Conservation (phyloP, 2,113 vertebrate genomes). For the Antigone vipio region DNA sequence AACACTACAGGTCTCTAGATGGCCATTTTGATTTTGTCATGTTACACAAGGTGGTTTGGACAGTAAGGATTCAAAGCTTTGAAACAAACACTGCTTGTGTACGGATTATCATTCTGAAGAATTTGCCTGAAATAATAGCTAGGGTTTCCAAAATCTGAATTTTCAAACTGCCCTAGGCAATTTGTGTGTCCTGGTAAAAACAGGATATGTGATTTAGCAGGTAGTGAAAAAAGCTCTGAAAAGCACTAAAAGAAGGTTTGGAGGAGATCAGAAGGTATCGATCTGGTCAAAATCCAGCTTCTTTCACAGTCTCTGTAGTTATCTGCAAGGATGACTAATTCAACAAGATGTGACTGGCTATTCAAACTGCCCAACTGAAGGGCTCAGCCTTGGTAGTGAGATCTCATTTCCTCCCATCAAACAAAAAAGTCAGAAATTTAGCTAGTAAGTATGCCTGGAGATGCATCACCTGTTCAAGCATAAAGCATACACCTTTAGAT, state of each 20-base stretch:
- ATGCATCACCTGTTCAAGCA: background rate
- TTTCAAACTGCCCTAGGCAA: background rate
- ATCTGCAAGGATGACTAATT: background rate
- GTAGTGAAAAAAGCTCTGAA: background rate
- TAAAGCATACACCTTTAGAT: background rate
- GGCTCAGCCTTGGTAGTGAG: background rate
- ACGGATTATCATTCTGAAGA: background rate
- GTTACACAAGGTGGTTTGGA: background rate
- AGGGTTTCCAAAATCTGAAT: background rate
- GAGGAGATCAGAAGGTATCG: background rate
- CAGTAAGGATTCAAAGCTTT: background rate
- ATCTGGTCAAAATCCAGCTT: background rate
- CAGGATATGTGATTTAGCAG: background rate
- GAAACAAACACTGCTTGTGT: background rate
- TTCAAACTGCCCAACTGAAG: background rate
- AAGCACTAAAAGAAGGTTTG: background rate
- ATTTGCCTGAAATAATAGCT: background rate
- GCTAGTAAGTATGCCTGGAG: background rate
- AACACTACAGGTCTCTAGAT: background rate
- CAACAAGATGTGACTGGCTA: background rate
- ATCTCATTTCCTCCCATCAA: background rate
- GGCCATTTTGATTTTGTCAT: background rate
- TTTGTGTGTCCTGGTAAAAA: background rate
- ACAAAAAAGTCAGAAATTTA: background rate
- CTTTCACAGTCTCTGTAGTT: background rate